phyloP scores from a whole-genome alignment of 2,888 invertebrate genomes.

The Archips xylosteana region DNA sequence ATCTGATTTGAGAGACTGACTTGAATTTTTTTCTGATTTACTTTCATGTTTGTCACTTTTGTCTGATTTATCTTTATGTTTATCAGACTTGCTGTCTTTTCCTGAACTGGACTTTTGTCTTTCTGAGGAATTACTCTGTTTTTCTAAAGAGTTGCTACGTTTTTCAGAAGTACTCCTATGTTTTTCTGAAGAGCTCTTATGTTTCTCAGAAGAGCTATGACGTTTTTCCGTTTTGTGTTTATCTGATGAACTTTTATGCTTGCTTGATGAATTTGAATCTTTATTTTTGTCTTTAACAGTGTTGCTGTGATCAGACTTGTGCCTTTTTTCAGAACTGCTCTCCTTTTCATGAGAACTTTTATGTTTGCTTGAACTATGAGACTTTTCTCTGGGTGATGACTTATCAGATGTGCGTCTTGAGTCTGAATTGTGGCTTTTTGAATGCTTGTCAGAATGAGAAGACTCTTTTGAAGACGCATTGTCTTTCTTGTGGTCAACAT shows the following conservation, averaged over 20 bases:
- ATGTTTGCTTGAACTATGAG: slow-evolving; percentile 61
- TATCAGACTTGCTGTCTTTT: slow-evolving; percentile 52
- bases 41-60: slow-evolving; percentile 45
- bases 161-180: slow-evolving; percentile 41
- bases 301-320: slow-evolving; percentile 58
- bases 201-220: slow-evolving; percentile 40
- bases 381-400: slow-evolving; percentile 60
- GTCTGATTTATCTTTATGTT: slow-evolving; percentile 52
- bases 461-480: slow-evolving; percentile 57
- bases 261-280: slow-evolving; percentile 52
- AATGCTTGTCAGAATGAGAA: slow-evolving; percentile 55
- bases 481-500: slow-evolving; percentile 58
- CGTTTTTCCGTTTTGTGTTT: slow-evolving; percentile 37
- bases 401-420: slow-evolving; percentile 59
- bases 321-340: slow-evolving; percentile 59
- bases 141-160: slow-evolving; percentile 34
- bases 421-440: slow-evolving; percentile 57
- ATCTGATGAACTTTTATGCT: slow-evolving; percentile 44
- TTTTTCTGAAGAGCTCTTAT: slow-evolving; percentile 36
- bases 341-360: slow-evolving; percentile 63
- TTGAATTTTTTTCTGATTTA: slow-evolving; percentile 50
- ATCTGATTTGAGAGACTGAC: slow-evolving; percentile 52
- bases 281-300: slow-evolving; percentile 59
- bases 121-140: slow-evolving; percentile 29
- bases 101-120: slow-evolving; percentile 39